Conservation (phyloP, 92 coral and sea anemone genomes). For the Bergia puertoricense region DNA sequence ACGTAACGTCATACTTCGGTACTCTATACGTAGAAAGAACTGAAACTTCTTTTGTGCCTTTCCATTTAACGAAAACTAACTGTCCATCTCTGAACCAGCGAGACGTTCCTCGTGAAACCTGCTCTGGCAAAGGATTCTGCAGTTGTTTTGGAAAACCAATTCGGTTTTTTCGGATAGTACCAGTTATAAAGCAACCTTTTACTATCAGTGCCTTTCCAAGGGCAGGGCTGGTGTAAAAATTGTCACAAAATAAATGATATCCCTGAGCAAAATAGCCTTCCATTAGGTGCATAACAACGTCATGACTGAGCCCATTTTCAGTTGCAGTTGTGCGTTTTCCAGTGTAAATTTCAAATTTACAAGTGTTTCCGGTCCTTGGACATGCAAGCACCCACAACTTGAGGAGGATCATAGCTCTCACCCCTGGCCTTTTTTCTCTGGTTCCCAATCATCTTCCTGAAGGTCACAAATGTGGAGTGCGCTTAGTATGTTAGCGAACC, state of each 20-base stretch:
- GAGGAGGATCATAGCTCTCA: conserved; percentile 25
- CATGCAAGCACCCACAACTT: conserved; percentile 42
- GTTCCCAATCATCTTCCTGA: conserved; percentile 1
- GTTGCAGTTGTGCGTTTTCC: conserved; percentile 50
- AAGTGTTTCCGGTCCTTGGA: conserved; percentile 48
- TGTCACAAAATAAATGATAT: conserved; percentile 54
- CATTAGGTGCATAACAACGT: conserved; percentile 54
- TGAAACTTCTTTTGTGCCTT: conserved; percentile 49
- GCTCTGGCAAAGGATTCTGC: conserved; percentile 9
- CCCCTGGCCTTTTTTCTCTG: neutral
- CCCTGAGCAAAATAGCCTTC: conserved; percentile 41
- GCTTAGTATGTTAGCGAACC: conserved; percentile 15
- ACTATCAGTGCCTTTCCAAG: conserved; percentile 38
- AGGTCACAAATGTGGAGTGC: conserved; percentile 27
- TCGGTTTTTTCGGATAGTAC: conserved; percentile 61
- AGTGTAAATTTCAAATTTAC: conserved; percentile 49
- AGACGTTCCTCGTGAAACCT: conserved; percentile 37
- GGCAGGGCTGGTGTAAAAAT: conserved; percentile 56
- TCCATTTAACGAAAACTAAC: conserved; percentile 39
- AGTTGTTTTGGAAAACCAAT: conserved; percentile 51
- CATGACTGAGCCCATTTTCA: conserved; percentile 48
- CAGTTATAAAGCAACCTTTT: conserved; percentile 47
- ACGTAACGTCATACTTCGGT: too few species aligned
- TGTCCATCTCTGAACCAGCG: conserved; percentile 43
- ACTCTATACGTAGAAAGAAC: conserved; percentile 24